Evolutionary conservation across 1,140 invertebrate genomes (phyloP), one percentile per base, ranked within the genome.

Genomic region (Dreissena rostriformis): DNA sequence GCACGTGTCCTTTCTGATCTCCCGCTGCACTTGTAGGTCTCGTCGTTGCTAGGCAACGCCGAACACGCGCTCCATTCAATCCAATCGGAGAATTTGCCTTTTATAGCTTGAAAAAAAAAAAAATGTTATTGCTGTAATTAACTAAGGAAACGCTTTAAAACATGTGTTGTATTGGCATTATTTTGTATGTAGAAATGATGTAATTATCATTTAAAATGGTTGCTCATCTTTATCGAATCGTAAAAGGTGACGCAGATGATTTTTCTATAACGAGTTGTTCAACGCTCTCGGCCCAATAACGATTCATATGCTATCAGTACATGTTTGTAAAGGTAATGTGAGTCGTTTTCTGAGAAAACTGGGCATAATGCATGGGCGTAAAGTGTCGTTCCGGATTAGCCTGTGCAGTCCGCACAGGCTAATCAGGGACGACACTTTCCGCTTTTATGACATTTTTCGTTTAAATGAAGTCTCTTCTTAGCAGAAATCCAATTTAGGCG

Each of bases 51-150:
- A 39, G 49, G 26, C n/a, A 65, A 78, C 22, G 17, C 39, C 26
- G 17, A 8, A 66, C 75, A 78, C 7, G 61, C n/a, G 24, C 57
- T 28, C 75, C 75, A 78, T 17, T 12, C 51, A 15, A n/a, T 52
- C 75, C 75, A 78, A 5, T 66, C 63, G n/a, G 75, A 24, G 22
- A 78, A 78, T 6, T 49, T 65, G 22, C 75, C 75, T 17, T 78
- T 22, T 19, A 78, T 78, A 24, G 75, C 75, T 78, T 26, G 15
- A 39, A 49, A 65, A 51, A 22, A 51, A 65, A 29, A n/a, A 19
- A 28, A 66, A 39, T 12, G 65, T 19, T 28, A 68, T 68, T 22
- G 26, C 51, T 4, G 24, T 49, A 4, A 24, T 72, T 51, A n/a
- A 6, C 1, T 51, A 19, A n/a, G 8, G 12, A 19, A 49, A n/a